A percentile compares a stretch with the other conserved stretches of the same genome.
phyloP scores from a whole-genome alignment of 2,888 invertebrate genomes.

The Harpagoxenus sublaevis region DNA sequence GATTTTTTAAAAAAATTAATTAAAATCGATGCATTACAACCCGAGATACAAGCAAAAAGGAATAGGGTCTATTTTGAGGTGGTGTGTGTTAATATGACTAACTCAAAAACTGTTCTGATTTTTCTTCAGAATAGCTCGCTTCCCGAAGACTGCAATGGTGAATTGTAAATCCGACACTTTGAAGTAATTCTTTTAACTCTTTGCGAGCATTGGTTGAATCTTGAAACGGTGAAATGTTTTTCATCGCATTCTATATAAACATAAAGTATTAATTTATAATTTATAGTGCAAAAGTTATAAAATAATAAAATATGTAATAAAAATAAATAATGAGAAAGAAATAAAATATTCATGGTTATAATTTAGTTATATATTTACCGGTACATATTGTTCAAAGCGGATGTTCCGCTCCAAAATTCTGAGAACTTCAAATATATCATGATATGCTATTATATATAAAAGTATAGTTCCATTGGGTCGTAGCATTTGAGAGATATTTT shows the following conservation, averaged over 20 bases:
- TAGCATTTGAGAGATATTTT: constrained; percentile 90
- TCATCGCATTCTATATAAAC: background rate
- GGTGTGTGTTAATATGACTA: background rate
- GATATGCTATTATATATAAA: constrained; percentile 90
- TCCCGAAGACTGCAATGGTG: background rate
- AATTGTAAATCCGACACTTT: too few species aligned
- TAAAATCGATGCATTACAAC: too few species aligned
- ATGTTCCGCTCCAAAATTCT: constrained; percentile 87
- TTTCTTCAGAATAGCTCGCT: too few species aligned
- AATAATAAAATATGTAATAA: background rate
- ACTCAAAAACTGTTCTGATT: background rate
- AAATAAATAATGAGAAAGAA: background rate
- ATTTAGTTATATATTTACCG: constrained; percentile 80
- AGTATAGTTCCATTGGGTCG: constrained; percentile 90
- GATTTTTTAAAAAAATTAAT: too few species aligned
- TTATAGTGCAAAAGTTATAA: background rate
- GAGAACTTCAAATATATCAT: constrained; percentile 91
- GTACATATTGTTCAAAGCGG: constrained; percentile 74
- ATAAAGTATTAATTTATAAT: background rate
- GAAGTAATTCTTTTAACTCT: too few species aligned
- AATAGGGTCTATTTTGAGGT: too few species aligned
- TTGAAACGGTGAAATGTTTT: background rate
- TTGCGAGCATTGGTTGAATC: too few species aligned
- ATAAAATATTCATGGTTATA: background rate
- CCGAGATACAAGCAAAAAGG: too few species aligned